A percentile compares a stretch with the other conserved stretches of the same genome.
Evolutionary conservation across 2,888 invertebrate genomes (phyloP).

Genomic region (Chymomyza caudatula): DNA sequence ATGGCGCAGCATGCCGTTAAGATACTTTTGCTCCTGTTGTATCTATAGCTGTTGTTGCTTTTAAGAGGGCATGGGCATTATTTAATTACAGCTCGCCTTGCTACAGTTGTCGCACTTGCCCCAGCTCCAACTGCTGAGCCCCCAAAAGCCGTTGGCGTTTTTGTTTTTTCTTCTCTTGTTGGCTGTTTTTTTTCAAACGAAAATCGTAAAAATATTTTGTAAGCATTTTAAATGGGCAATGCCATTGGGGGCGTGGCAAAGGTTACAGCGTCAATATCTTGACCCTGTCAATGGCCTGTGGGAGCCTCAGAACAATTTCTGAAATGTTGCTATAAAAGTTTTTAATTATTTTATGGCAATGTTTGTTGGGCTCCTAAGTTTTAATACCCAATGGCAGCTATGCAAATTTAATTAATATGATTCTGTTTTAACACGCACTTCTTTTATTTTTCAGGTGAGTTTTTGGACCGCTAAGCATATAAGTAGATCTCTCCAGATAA

Average conservation of each 20-base stretch:
- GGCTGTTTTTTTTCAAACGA: constrained; percentile 9
- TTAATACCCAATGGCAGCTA: not conserved
- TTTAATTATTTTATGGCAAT: constrained; percentile 57
- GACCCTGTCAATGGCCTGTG: constrained; percentile 62
- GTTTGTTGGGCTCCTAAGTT: not conserved
- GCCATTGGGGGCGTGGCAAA: not conserved
- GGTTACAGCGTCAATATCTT: constrained; percentile 29
- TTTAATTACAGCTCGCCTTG: constrained; percentile 55
- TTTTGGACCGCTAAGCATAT: too few relatives aligned
- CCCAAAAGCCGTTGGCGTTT: constrained; percentile 16
- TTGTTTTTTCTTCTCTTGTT: constrained; percentile 6
- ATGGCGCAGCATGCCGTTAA: constrained; percentile 59
- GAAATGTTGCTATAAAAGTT: constrained; percentile 36
- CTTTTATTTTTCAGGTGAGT: constrained; percentile 40
- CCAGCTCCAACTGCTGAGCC: not conserved
- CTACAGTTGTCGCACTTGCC: not conserved
- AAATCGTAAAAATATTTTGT: constrained; percentile 53
- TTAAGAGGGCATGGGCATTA: constrained; percentile 42
- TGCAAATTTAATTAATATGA: constrained; percentile 41
- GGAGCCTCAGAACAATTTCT: constrained; percentile 62
- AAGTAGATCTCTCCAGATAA: not conserved
- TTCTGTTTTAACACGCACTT: constrained; percentile 13
- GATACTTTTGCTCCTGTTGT: constrained; percentile 53
- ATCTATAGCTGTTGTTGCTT: constrained; percentile 10
- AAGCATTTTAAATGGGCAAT: not conserved